A percentile compares a stretch with the other conserved stretches of the same genome.
These are phyloP conservation scores for Poeciliopsis gracilis DNA, from an alignment of 2,797 vertebrate species.

Conservation along the genomic window DNA sequence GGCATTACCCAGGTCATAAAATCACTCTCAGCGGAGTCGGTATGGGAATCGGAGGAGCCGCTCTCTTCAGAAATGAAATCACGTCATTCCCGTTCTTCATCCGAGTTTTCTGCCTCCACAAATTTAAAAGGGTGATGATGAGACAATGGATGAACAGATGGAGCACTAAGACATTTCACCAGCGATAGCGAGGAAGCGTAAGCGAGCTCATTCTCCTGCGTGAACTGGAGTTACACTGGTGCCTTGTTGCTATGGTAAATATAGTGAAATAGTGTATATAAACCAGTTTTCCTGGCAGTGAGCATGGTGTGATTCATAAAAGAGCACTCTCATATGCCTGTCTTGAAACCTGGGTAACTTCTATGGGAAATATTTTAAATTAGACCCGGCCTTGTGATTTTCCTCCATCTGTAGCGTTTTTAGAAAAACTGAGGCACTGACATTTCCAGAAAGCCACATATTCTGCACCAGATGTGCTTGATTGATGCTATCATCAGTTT, in stretches of 20 bases:
- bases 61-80: constrained; percentile 37
- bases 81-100: constrained; percentile 27
- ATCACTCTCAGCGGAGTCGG: constrained; percentile 18
- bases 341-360: neutral
- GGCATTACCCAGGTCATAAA: constrained; percentile 49
- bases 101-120: constrained; percentile 33
- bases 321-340: neutral
- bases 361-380: neutral
- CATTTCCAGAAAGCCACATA: neutral
- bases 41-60: constrained; percentile 13
- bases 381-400: constrained; percentile 1
- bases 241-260: constrained; percentile 66
- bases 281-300: constrained; percentile 1
- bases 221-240: constrained; percentile 45
- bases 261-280: constrained; percentile 41
- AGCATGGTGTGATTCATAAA: constrained; percentile 14
- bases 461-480: neutral
- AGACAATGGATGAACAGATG: constrained; percentile 70
- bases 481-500: neutral
- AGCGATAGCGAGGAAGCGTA: constrained; percentile 48
- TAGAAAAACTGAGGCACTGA: neutral
- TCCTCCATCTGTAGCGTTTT: neutral
- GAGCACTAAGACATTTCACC: constrained; percentile 58
- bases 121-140: constrained; percentile 38
- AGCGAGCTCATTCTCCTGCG: constrained; percentile 46